These are phyloP conservation scores for Salarias fasciatus DNA, from an alignment of 2,797 vertebrate genomes.

Conservation along the genomic window DNA sequence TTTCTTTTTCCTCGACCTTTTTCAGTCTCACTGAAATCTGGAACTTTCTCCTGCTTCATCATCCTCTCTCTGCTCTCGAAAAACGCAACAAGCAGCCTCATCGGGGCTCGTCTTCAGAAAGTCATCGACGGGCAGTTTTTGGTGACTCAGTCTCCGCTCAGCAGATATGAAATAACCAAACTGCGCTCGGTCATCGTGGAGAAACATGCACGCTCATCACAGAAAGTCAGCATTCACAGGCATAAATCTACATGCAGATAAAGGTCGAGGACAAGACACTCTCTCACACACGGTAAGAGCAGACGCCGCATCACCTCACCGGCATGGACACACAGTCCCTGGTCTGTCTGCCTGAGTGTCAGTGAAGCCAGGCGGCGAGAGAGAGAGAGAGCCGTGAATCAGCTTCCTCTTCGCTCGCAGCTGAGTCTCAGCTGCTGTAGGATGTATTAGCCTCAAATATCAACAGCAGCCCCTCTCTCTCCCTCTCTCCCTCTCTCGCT, in stretches of 20 bases:
- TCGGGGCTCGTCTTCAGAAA: constrained; percentile 8
- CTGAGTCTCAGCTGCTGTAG: constrained; percentile 47
- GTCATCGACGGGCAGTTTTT: constrained; percentile 10
- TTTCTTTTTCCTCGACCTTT: neutral
- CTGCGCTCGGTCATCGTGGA: neutral
- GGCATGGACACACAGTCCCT: constrained; percentile 56
- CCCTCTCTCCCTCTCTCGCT: constrained; percentile 15
- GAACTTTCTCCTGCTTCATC: constrained; percentile 50
- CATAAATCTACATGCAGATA: constrained; percentile 46
- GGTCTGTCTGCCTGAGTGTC: constrained; percentile 63
- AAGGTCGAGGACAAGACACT: constrained; percentile 31
- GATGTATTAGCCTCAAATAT: constrained; percentile 39
- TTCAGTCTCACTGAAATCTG: constrained; percentile 22
- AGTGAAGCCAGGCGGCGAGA: constrained; percentile 54
- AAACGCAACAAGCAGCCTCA: constrained; percentile 20
- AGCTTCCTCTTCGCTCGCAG: constrained; percentile 51
- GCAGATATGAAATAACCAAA: constrained; percentile 3
- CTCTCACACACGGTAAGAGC: constrained; percentile 48
- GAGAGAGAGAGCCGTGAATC: constrained; percentile 54
- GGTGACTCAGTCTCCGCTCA: neutral
- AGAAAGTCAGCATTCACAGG: constrained; percentile 18
- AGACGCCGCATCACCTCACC: constrained; percentile 68
- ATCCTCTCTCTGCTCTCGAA: constrained; percentile 18
- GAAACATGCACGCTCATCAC: constrained; percentile 8
- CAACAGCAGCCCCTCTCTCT: constrained; percentile 15